Conservation (phyloP, 2,888 invertebrate genomes). For the Zaprionus lineosus region DNA sequence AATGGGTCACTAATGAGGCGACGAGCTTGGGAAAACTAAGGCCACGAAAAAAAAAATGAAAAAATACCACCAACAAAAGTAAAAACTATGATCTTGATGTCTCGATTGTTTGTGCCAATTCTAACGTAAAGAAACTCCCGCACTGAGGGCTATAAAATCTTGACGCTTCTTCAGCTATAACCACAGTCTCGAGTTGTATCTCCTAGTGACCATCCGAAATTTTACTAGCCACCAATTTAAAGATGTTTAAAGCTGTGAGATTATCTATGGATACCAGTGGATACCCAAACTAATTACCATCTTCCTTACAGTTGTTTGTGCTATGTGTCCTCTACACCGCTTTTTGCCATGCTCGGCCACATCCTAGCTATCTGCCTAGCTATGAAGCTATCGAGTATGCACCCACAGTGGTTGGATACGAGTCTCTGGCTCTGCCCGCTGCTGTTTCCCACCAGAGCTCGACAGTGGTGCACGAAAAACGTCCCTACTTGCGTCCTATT, state of each 20-base stretch:
- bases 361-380: constrained; percentile 71
- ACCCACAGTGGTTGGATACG: constrained; percentile 78
- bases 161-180: constrained; percentile 39
- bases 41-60: constrained; percentile 8
- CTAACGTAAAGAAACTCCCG: constrained; percentile 69
- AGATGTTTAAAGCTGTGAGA: constrained; percentile 79
- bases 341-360: constrained; percentile 57
- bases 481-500: constrained; percentile 79
- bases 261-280: neutral
- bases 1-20: constrained; percentile 74
- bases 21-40: constrained; percentile 58
- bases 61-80: constrained; percentile 9
- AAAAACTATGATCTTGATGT: constrained; percentile 54
- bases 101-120: constrained; percentile 76
- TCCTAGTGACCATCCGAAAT: constrained; percentile 14
- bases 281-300: neutral
- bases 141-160: constrained; percentile 60
- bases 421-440: constrained; percentile 69
- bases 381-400: constrained; percentile 73
- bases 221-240: constrained; percentile 21
- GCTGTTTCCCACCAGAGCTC: constrained; percentile 81
- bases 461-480: constrained; percentile 81
- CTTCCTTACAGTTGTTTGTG: constrained; percentile 42
- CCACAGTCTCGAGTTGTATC: constrained; percentile 52
- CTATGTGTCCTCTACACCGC: constrained; percentile 26